A percentile compares a stretch with the other conserved stretches of the same genome.
Evolutionary conservation across 2,113 vertebrate species (phyloP).

Genomic region (Engraulis encrasicolus): DNA sequence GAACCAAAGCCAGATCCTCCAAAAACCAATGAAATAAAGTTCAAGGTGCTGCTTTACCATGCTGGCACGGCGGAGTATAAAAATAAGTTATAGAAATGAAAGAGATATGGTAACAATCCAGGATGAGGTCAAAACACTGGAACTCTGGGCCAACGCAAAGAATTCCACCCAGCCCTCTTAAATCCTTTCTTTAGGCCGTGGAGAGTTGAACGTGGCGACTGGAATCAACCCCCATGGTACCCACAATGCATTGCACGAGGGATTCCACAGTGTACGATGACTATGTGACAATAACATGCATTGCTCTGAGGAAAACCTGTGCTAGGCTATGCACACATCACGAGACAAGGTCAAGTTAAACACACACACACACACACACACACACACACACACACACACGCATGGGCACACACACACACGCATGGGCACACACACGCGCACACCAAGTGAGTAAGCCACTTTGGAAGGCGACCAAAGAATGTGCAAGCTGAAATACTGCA

Average conservation of each 20-base stretch:
- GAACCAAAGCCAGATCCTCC: too few species aligned
- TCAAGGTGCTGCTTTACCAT: too few species aligned
- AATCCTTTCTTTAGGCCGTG: neutral
- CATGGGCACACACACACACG: neutral
- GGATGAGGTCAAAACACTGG: neutral
- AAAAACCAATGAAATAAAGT: too few species aligned
- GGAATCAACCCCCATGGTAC: neutral
- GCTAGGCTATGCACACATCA: neutral
- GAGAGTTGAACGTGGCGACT: neutral
- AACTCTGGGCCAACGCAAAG: neutral
- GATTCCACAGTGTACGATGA: neutral
- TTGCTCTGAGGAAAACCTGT: neutral
- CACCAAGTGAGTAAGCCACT: neutral
- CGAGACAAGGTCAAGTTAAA: neutral
- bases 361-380: neutral
- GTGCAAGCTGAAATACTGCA: conserved; percentile 7
- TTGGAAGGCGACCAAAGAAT: neutral
- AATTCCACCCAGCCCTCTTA: neutral
- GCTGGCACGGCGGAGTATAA: too few species aligned
- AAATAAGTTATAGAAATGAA: neutral
- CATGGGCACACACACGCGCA: neutral
- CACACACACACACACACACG: neutral
- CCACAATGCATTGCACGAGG: neutral
- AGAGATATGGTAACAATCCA: neutral
- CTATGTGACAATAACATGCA: neutral